These are phyloP conservation scores for Spodoptera exigua DNA, from an alignment of 2,888 invertebrate genomes.

Conservation along the genomic window DNA sequence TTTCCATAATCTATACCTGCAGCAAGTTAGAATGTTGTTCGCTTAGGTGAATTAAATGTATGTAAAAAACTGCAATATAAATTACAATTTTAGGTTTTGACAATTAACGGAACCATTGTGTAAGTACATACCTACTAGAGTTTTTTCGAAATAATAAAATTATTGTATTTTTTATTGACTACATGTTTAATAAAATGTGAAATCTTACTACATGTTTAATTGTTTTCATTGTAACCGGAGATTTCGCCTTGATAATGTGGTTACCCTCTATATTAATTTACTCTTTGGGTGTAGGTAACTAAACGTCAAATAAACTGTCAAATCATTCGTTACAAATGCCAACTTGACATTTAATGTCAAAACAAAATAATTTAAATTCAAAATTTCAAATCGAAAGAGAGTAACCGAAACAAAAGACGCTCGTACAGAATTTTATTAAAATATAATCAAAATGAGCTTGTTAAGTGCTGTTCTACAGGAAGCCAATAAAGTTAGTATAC, in stretches of 20 bases:
- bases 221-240: too few relatives aligned
- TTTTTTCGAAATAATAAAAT: too few relatives aligned
- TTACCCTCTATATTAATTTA: too few relatives aligned
- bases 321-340: too few relatives aligned
- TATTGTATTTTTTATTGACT: too few relatives aligned
- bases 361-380: conserved; percentile 39
- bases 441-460: conserved; percentile 75
- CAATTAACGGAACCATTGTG: not conserved
- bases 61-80: too few relatives aligned
- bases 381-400: conserved; percentile 38
- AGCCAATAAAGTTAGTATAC: conserved; percentile 73
- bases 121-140: too few relatives aligned
- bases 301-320: not conserved
- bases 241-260: too few relatives aligned
- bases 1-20: conserved; percentile 6
- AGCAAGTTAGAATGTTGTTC: not conserved
- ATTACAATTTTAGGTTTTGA: too few relatives aligned
- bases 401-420: conserved; percentile 53
- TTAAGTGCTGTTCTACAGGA: conserved; percentile 79
- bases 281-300: too few relatives aligned
- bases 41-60: not conserved
- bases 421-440: not conserved
- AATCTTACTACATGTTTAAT: too few relatives aligned
- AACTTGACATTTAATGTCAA: conserved; percentile 4
- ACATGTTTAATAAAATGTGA: too few relatives aligned